Evolutionary conservation across 35 echinoderm and acorn worm genomes (phyloP).

Genomic region (Patiria miniata): DNA sequence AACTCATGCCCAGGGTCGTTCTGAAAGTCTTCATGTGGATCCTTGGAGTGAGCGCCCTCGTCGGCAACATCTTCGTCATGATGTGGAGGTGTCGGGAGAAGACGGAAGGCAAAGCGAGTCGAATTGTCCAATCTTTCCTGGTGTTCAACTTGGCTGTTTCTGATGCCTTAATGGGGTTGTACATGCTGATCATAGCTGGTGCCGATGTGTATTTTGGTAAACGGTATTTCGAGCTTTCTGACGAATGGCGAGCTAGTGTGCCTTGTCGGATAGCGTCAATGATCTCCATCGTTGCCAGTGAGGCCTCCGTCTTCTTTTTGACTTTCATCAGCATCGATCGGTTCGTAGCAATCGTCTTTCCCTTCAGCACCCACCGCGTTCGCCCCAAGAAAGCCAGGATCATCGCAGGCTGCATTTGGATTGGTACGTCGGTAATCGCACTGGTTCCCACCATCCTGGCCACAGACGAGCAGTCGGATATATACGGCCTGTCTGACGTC

Average conservation of each 20-base stretch:
- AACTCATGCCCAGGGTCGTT: slow-evolving; percentile 19
- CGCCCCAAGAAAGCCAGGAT: slow-evolving; percentile 4
- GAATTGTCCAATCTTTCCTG: slow-evolving; percentile 43
- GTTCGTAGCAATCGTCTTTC: slow-evolving; percentile 64
- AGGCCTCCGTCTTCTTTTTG: slow-evolving; percentile 62
- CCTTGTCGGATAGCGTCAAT: slow-evolving; percentile 52
- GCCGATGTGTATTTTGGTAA: slow-evolving; percentile 46
- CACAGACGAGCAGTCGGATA: slow-evolving; percentile 11
- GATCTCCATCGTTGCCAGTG: slow-evolving; percentile 55
- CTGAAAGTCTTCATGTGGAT: slow-evolving; percentile 52
- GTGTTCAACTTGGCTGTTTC: slow-evolving; percentile 59
- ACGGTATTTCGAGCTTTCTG: slow-evolving; percentile 41
- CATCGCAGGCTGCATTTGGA: slow-evolving; percentile 40
- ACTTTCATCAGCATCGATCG: slow-evolving; percentile 63
- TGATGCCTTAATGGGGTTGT: slow-evolving; percentile 71
- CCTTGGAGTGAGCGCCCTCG: slow-evolving; percentile 52
- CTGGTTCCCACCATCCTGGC: slow-evolving; percentile 47
- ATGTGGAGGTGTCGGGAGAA: slow-evolving; percentile 37
- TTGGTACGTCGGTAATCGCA: slow-evolving; percentile 14
- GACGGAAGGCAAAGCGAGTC: neutral
- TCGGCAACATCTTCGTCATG: slow-evolving; percentile 67
- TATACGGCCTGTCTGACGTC: slow-evolving; percentile 74
- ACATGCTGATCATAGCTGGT: slow-evolving; percentile 57
- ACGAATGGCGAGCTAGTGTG: slow-evolving; percentile 31
- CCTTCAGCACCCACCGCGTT: slow-evolving; percentile 45